Percentiles rank a stretch among this genome's conserved stretches.
phyloP scores from a whole-genome alignment of 2,888 invertebrate genomes.

The Melipona beecheii region DNA sequence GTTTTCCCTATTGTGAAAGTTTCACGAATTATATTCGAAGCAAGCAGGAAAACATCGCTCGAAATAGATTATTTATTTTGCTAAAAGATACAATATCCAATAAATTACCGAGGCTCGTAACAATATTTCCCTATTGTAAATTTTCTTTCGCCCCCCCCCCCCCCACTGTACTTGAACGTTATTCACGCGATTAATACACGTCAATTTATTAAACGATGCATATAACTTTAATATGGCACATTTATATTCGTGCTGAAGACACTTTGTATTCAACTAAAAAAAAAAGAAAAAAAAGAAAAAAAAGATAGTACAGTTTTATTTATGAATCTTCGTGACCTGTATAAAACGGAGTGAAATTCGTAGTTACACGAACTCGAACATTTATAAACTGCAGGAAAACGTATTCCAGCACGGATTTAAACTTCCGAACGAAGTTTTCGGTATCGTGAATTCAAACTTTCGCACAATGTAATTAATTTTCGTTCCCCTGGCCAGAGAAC shows the following conservation, averaged over 20 bases:
- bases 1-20: too few relatives aligned
- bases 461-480: conserved; percentile 6
- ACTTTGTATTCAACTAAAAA: neutral
- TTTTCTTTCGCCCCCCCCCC: too few relatives aligned
- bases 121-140: too few relatives aligned
- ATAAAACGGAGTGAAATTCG: neutral
- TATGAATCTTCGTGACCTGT: neutral
- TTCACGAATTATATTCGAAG: too few relatives aligned
- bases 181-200: too few relatives aligned
- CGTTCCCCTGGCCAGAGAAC: neutral
- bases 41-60: too few relatives aligned
- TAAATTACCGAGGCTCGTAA: too few relatives aligned
- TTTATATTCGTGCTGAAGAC: too few relatives aligned
- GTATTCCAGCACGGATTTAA: neutral
- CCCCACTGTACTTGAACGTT: too few relatives aligned
- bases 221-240: neutral
- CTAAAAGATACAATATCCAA: too few relatives aligned
- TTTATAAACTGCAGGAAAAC: neutral
- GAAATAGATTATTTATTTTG: too few relatives aligned
- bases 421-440: conserved; percentile 4
- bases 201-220: neutral
- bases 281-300: too few relatives aligned
- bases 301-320: neutral
- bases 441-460: conserved; percentile 4
- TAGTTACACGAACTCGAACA: neutral